Evolutionary conservation across 2,797 vertebrate species (phyloP).

Genomic region (Zalophus californianus): DNA sequence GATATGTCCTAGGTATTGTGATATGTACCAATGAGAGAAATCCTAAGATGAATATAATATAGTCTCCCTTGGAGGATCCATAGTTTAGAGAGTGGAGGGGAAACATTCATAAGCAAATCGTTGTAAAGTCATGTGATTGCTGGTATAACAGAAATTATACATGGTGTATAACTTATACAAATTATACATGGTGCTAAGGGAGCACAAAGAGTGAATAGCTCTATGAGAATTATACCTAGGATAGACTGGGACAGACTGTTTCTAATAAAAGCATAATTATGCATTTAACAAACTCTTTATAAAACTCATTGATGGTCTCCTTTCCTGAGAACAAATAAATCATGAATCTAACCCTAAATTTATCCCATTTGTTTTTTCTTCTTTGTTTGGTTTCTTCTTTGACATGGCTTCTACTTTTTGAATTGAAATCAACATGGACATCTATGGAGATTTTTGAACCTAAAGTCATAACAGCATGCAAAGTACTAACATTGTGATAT

Average conservation of each 20-base stretch:
- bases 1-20: not conserved
- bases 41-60: not conserved
- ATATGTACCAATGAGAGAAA: not conserved
- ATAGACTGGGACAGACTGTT: not conserved
- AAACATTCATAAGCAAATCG: not conserved
- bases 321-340: constrained; percentile 29
- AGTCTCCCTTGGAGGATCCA: not conserved
- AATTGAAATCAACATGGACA: not conserved
- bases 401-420: not conserved
- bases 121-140: not conserved
- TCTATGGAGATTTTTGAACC: not conserved
- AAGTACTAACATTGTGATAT: not conserved
- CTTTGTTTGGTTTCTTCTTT: constrained; percentile 36
- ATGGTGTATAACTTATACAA: too few relatives aligned
- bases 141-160: not conserved
- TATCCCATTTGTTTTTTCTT: not conserved
- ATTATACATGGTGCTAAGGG: too few relatives aligned
- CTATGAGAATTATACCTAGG: not conserved
- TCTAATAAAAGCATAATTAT: not conserved
- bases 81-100: not conserved
- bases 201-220: not conserved
- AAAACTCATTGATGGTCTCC: not conserved
- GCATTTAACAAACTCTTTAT: not conserved
- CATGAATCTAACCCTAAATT: not conserved
- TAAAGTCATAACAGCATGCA: not conserved